Base-by-base conservation (phyloP, 2,888 invertebrate species). In the Heliothis peltigera region DNA sequence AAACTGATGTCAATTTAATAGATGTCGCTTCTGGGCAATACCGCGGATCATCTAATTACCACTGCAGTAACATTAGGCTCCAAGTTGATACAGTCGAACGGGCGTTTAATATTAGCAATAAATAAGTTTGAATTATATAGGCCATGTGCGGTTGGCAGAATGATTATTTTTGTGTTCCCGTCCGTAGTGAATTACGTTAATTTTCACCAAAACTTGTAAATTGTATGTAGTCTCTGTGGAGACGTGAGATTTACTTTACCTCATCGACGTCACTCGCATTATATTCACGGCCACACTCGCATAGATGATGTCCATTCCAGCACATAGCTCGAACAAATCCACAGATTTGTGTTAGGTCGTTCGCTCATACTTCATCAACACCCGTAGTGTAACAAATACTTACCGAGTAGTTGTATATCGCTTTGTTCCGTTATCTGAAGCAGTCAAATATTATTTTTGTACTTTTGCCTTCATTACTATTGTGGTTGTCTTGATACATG, bases 151-250 rank as follows among this genome's bases (percentile, higher is more conserved):
- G 91, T 88, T 76, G 89, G 88, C 76, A 76, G 60, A 71, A 51
- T 64, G 64, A 70, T 79, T 68, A 66, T 75, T 84, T 91, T 93
- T 94, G 89, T 92, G 92, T 94, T 94, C 94, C 94, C 94, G 94
- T 94, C 94, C 94, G 87, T 94, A 93, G 92, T 73, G 80, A 90
- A 87, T 92, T 92, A 92, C 80, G 80, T 86, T 82, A 84, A 79
- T 84, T 85, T 79, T 84, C 81, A 85, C 81, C 77, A 68, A 70
- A 78, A 72, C 70, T 84, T 89, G 85, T 91, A 87, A 90, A 87
- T 80, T 84, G 60, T 82, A 76, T 83, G 65, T 80, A 64, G 76
- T 76, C 62, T 74, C 48, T 49, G 60, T 53, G 53, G 69, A 80
- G 81, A 69, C 76, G 66, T 72, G 81, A 84, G 81, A 83, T 77